Percentiles rank a stretch among this genome's conserved stretches.
Evolutionary conservation across 2,113 vertebrate genomes (phyloP).

Genomic region (Scophthalmus maximus): DNA sequence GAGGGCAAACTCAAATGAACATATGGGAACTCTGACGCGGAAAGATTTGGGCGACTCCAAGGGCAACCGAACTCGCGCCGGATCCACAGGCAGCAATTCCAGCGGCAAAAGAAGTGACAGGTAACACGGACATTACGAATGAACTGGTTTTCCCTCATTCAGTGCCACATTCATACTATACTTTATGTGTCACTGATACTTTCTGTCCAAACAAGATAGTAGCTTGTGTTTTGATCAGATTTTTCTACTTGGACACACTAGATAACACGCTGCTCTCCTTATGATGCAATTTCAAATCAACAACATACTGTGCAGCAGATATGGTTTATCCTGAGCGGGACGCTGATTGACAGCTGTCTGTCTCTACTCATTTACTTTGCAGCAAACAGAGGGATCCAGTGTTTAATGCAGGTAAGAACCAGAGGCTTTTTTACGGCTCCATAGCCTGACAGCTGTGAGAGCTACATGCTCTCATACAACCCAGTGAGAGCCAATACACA

Average conservation of each 20-base stretch:
- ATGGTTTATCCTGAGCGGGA: slow-evolving; percentile 18
- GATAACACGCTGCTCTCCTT: slow-evolving; percentile 1
- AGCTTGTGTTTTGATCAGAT: not conserved
- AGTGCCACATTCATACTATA: not conserved
- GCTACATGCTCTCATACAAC: not conserved
- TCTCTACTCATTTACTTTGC: slow-evolving; percentile 74
- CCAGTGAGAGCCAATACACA: slow-evolving; percentile 15
- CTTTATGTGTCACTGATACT: not conserved
- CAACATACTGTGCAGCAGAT: not conserved
- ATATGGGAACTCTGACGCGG: slow-evolving; percentile 88
- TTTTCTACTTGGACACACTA: not conserved
- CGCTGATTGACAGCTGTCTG: slow-evolving; percentile 66
- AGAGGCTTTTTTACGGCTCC: slow-evolving; percentile 10
- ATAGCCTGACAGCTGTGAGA: slow-evolving; percentile 10
- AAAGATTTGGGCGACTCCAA: slow-evolving; percentile 93
- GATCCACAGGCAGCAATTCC: slow-evolving; percentile 94
- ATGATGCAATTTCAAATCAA: slow-evolving; percentile 11
- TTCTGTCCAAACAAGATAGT: not conserved
- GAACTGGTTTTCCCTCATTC: not conserved
- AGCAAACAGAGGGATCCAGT: slow-evolving; percentile 98
- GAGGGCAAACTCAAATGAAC: slow-evolving; percentile 94
- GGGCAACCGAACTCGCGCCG: slow-evolving; percentile 90
- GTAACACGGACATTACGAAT: slow-evolving; percentile 70
- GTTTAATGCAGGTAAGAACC: slow-evolving; percentile 94
- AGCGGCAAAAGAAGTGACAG: slow-evolving; percentile 96